These are phyloP conservation scores for Venustoraphidia nigricollis DNA, from an alignment of 2,888 invertebrate species.

Conservation along the genomic window DNA sequence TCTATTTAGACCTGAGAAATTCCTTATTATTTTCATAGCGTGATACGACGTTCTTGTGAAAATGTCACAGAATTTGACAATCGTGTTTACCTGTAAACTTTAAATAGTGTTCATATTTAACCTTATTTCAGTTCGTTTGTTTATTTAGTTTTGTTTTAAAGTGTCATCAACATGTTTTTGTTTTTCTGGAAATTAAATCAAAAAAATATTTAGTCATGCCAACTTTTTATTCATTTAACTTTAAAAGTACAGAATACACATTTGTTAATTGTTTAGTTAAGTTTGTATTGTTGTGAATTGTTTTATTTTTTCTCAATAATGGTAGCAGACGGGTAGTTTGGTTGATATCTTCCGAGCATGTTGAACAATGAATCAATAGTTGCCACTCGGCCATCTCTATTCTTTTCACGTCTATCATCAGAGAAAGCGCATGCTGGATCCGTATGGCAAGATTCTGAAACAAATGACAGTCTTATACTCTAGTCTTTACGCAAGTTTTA, in stretches of 20 bases:
- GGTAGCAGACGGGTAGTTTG: slow-evolving; percentile 3
- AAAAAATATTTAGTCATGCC: too few relatives aligned
- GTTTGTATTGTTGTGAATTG: not conserved
- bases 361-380: slow-evolving; percentile 16
- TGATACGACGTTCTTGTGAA: not conserved
- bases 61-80: not conserved
- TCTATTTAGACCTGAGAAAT: too few relatives aligned
- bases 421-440: slow-evolving; percentile 24
- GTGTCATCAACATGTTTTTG: slow-evolving; percentile 7
- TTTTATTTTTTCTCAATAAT: slow-evolving; percentile 6
- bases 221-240: too few relatives aligned
- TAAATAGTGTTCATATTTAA: too few relatives aligned
- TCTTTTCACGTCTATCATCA: slow-evolving; percentile 14
- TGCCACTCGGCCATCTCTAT: slow-evolving; percentile 6
- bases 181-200: slow-evolving; percentile 2
- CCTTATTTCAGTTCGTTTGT: not conserved
- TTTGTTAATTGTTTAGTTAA: not conserved
- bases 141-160: slow-evolving; percentile 4
- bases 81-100: too few relatives aligned
- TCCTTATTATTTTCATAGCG: not conserved
- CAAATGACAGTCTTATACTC: too few relatives aligned
- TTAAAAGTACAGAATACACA: too few relatives aligned
- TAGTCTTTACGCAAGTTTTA: too few relatives aligned
- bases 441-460: slow-evolving; percentile 26
- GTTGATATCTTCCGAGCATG: slow-evolving; percentile 14